A percentile compares a stretch with the other conserved stretches of the same genome.
Conservation (phyloP, 2,797 vertebrate species). For the Hydrophis major region DNA sequence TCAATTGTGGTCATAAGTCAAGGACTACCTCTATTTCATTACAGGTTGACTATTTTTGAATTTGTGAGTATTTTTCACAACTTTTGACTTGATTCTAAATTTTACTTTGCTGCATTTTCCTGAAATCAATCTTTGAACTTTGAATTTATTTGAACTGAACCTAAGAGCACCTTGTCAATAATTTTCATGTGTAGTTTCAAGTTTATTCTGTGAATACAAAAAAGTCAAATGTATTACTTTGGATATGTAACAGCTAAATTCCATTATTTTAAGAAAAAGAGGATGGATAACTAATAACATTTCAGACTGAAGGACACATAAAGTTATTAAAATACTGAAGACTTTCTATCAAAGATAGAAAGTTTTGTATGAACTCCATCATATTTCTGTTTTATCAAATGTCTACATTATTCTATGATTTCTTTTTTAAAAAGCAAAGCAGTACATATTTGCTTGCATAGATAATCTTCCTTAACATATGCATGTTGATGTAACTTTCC, state of each 20-base stretch:
- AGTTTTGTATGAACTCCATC: not conserved
- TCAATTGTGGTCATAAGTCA: not conserved
- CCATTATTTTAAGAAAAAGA: not conserved
- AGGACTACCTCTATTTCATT: not conserved
- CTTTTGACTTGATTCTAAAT: not conserved
- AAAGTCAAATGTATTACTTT: not conserved
- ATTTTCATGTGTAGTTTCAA: not conserved
- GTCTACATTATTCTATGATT: not conserved
- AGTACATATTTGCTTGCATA: not conserved
- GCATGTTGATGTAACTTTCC: not conserved
- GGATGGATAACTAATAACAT: not conserved
- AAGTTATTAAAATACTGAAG: not conserved
- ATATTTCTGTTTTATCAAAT: not conserved
- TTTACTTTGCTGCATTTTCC: not conserved
- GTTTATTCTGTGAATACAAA: not conserved
- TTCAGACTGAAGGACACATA: not conserved
- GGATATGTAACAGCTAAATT: not conserved
- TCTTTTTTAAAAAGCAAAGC: not conserved
- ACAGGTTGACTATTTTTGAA: not conserved
- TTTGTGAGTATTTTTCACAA: not conserved
- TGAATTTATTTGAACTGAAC: not conserved
- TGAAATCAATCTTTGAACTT: not conserved
- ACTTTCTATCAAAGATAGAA: not conserved
- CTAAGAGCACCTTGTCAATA: not conserved
- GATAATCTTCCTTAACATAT: not conserved